Evolutionary conservation across 2,113 vertebrate species (phyloP), one percentile per base, ranked within the genome.

Genomic region (Mus pahari): DNA sequence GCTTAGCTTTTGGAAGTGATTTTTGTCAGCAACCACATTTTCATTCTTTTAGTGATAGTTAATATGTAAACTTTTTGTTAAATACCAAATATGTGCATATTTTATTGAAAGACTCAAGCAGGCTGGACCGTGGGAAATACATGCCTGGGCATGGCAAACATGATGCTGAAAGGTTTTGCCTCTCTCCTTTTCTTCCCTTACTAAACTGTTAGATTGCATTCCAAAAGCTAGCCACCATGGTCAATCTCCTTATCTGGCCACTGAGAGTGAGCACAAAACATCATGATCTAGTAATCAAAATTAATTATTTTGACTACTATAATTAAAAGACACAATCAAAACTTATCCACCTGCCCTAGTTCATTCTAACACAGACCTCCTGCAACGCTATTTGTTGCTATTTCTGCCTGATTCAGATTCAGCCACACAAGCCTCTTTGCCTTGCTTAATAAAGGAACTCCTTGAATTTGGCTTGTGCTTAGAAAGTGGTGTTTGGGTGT

Each of bases 31-130:
- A 70, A 1, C 17, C 10, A 84, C 73, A n/a, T 89, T 50, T 83
- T 62, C 28, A 79, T 94, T 84, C 33, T 26, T 16, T 77, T 36
- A 96, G 33, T 73, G 24, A 0, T 64, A 11, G 8, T 50, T 78
- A 28, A 8, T 17, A 24, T 58, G 12, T 8, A 89, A 0, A 5
- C 1, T 91, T 82, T 82, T 82, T 64, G 33, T 48, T 82, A 79
- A 26, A 33, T 74, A 19, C 3, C 68, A 95, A 94, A 93, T 92
- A 92, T 55, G 64, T 94, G 77, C 48, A 53, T 13, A 48, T 83
- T 68, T 73, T 39, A 73, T 20, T 73, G 8, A 19, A 20, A 22
- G n/a, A n/a, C n/a, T 39, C 17, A 39, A 73, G n/a, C 33, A 73
- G 36, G 17, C n/a, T 73, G 8, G n/a, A 39, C 36, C 17, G 39